phyloP scores from a whole-genome alignment of 1,140 invertebrate species.

The Lutraria rhynchaena region DNA sequence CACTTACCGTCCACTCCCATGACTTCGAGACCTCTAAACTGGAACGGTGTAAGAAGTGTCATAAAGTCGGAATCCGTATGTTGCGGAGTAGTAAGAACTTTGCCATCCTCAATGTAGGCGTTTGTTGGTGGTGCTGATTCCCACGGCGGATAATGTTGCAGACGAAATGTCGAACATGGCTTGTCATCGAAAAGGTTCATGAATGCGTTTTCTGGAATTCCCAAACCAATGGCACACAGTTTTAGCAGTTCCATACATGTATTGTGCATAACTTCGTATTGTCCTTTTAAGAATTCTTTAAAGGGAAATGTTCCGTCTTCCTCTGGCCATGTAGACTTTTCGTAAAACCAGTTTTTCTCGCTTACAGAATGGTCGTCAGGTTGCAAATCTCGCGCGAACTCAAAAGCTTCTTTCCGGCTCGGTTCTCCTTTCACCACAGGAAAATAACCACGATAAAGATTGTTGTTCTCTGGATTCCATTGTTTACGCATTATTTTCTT shows the following conservation, averaged over 20 bases:
- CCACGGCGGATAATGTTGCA: conserved; percentile 73
- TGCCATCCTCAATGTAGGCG: conserved; percentile 63
- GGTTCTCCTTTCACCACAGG: conserved; percentile 54
- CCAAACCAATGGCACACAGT: conserved; percentile 64
- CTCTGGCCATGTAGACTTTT: conserved; percentile 63
- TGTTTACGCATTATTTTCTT: conserved; percentile 44
- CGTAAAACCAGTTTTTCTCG: conserved; percentile 64
- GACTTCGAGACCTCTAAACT: conserved; percentile 70
- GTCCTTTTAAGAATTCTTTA: conserved; percentile 54
- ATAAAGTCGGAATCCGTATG: conserved; percentile 73
- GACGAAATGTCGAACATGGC: conserved; percentile 68
- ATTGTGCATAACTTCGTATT: conserved; percentile 62
- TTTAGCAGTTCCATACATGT: conserved; percentile 69
- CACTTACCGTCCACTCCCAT: conserved; percentile 61
- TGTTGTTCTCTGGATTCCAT: conserved; percentile 65
- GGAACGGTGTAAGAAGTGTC: conserved; percentile 70
- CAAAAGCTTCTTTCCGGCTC: conserved; percentile 71
- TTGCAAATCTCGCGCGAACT: conserved; percentile 65
- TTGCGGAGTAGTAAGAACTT: conserved; percentile 65
- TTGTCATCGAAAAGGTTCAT: conserved; percentile 64
- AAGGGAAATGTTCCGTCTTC: conserved; percentile 67
- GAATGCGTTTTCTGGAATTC: conserved; percentile 68
- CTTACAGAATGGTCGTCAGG: conserved; percentile 51
- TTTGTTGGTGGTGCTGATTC: conserved; percentile 55
- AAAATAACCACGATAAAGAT: conserved; percentile 66